Base-by-base conservation (phyloP, 2,888 invertebrate species). In the Agriopis aurantiaria region DNA sequence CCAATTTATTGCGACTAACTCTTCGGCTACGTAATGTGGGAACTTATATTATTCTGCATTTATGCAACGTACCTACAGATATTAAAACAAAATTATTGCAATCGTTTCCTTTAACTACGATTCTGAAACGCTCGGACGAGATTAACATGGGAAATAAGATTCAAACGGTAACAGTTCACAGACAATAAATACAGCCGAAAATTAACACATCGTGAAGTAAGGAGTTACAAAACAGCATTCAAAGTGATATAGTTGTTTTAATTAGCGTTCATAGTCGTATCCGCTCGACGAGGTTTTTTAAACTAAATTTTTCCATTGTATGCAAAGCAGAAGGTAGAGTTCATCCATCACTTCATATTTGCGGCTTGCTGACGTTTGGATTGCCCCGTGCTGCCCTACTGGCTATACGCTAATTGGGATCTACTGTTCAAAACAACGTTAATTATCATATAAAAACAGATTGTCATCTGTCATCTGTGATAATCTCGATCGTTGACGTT, bases 341-440 rank as follows among this genome's bases (percentile, higher is more conserved):
- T 89, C 89, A 91, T 92, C 91, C 91, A 91, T 92, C 91, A 92
- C 90, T 87, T 92, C 91, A 93, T 93, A 93, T 93, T 93, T 86
- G 89, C 91, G 86, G 86, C 85, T 86, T 77, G 81, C 85, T 82
- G 86, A 82, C 85, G 81, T 80, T 81, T 80, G 81, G 81, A 83
- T 80, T 80, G 82, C 80, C 84, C 52, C 82, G 85, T 84, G 82
- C 85, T 85, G 85, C 85, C 81, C 85, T 81, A 80, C 85, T 88
- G 86, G 77, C 78, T 82, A 76, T 82, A 82, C 76, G 65, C 75
- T 77, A 77, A 77, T 77, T 77, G 77, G 74, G 65, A 73, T 74
- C 69, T 72, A 69, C 73, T 67, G 69, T 72, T 73, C 71, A 64
- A 70, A 75, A 72, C 69, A 74, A 58, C 66, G 63, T 74, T 77